These are phyloP conservation scores for Anguilla obscura DNA, from an alignment of 2,797 vertebrate species.

Conservation along the genomic window DNA sequence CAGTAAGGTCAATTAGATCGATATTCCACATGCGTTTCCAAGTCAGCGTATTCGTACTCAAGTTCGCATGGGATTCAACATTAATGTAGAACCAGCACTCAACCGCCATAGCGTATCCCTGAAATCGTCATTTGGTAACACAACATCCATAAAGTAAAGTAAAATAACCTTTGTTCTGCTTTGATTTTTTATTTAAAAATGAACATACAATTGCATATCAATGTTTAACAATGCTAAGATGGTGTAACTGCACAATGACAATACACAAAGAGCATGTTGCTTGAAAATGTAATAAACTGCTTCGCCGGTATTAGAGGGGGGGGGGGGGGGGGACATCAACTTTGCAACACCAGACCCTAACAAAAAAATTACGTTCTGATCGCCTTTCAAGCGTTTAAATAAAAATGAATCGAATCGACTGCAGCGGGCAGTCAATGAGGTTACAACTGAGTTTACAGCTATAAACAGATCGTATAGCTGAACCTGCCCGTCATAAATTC, in stretches of 20 bases:
- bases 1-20: not conserved
- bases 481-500: conserved; percentile 2
- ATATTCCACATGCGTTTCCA: not conserved
- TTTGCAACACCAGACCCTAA: not conserved
- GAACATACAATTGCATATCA: conserved; percentile 81
- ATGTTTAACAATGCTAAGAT: conserved; percentile 69
- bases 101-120: conserved; percentile 60
- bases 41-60: not conserved
- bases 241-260: conserved; percentile 74
- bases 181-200: conserved; percentile 80
- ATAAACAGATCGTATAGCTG: not conserved
- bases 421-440: conserved; percentile 21
- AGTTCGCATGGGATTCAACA: not conserved
- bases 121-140: conserved; percentile 63
- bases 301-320: not conserved
- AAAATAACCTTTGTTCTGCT: conserved; percentile 76
- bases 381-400: conserved; percentile 2
- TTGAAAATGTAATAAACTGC: conserved; percentile 50
- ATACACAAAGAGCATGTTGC: conserved; percentile 71
- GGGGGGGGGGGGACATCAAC: not conserved
- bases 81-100: conserved; percentile 47
- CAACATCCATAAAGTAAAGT: conserved; percentile 75
- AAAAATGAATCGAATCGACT: conserved; percentile 21
- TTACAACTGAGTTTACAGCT: not conserved
- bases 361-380: not conserved